These are phyloP conservation scores for Gorsachius magnificus DNA, from an alignment of 2,797 vertebrate species.

Conservation along the genomic window DNA sequence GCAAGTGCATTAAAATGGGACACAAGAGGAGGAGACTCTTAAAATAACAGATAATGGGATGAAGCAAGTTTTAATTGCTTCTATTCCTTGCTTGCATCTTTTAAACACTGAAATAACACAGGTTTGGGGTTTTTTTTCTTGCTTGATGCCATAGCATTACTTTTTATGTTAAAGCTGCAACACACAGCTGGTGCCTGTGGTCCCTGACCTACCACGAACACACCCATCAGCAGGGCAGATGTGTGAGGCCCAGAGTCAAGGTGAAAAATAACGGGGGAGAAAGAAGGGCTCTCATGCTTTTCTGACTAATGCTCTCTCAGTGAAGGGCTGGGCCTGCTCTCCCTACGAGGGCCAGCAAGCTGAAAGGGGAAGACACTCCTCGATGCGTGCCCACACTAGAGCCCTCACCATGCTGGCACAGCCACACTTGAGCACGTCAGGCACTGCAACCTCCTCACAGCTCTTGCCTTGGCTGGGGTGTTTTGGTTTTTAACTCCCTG, in stretches of 20 bases:
- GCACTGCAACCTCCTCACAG: neutral
- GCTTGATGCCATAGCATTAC: neutral
- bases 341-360: neutral
- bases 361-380: neutral
- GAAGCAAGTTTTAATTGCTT: neutral
- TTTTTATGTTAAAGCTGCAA: neutral
- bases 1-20: conserved; percentile 26
- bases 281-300: neutral
- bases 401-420: neutral
- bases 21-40: neutral
- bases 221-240: neutral
- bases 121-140: neutral
- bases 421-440: neutral
- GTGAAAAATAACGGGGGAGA: neutral
- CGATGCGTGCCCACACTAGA: neutral
- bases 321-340: neutral
- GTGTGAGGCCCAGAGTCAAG: neutral
- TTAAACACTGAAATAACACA: neutral
- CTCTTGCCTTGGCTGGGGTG: neutral
- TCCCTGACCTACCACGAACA: neutral
- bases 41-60: conserved; percentile 11
- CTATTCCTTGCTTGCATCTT: neutral
- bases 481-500: neutral
- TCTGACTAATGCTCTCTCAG: neutral
- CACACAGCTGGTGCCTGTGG: rapidly evolving